Evolutionary conservation across 2,113 vertebrate species (phyloP).

Genomic region (Otolemur garnettii): DNA sequence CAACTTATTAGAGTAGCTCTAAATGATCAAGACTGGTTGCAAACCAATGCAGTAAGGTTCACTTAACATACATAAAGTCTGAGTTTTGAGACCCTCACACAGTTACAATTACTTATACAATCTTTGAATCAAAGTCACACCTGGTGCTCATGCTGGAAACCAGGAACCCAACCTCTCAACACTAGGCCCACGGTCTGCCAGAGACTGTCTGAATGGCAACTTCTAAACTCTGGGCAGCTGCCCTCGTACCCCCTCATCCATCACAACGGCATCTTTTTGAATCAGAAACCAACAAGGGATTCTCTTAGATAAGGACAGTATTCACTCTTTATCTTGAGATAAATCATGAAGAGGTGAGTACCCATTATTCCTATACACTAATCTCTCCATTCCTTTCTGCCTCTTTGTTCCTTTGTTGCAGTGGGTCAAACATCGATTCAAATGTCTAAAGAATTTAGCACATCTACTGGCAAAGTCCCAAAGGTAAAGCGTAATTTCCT

Average conservation of each 20-base stretch:
- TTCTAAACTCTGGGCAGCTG: neutral
- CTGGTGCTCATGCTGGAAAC: neutral
- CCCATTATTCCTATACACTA: neutral
- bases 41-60: neutral
- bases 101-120: neutral
- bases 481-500: neutral
- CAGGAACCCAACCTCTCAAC: neutral
- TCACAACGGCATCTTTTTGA: neutral
- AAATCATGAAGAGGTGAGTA: neutral
- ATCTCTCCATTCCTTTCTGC: neutral
- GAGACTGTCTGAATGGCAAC: neutral
- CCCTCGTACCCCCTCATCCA: neutral
- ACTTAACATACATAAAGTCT: neutral
- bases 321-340: neutral
- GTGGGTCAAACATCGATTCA: neutral
- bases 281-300: slow-evolving; percentile 3
- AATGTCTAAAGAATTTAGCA: neutral
- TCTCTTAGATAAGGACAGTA: neutral
- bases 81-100: slow-evolving; percentile 8
- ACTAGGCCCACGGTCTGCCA: neutral
- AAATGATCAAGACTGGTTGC: slow-evolving; percentile 25
- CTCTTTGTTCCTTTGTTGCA: neutral
- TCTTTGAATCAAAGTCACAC: slow-evolving; percentile 4
- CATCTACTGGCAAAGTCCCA: neutral
- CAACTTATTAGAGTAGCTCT: neutral